Percentiles rank a stretch among this genome's conserved stretches.
These are phyloP conservation scores for Mesitornis unicolor DNA, from an alignment of 2,113 vertebrate genomes.

Conservation along the genomic window DNA sequence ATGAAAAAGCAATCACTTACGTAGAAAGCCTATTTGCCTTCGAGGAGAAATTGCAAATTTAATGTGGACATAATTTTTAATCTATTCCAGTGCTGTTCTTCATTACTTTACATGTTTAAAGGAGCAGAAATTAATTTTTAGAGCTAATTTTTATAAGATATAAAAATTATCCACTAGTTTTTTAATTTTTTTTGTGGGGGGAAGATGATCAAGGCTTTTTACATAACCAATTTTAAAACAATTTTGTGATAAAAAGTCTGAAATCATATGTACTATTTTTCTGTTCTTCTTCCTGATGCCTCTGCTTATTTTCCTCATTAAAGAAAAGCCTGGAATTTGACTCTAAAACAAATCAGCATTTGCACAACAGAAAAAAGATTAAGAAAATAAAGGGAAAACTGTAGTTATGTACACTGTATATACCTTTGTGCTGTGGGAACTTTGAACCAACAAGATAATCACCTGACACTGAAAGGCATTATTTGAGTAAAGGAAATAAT, in stretches of 20 bases:
- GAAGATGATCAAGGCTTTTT: not conserved
- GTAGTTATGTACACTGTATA: rapidly evolving
- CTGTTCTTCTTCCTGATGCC: not conserved
- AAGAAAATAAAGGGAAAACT: not conserved
- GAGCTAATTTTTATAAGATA: not conserved
- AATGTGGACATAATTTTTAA: not conserved
- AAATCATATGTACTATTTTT: not conserved
- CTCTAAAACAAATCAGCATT: not conserved
- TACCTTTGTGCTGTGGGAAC: not conserved
- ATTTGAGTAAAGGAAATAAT: not conserved
- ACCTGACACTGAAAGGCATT: not conserved
- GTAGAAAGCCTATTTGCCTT: not conserved
- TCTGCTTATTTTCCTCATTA: not conserved
- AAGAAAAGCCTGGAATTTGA: not conserved
- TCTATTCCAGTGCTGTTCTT: not conserved
- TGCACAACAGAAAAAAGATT: not conserved
- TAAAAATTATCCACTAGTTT: not conserved
- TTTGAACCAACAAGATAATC: not conserved
- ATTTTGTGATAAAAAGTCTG: not conserved
- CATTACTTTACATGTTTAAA: not conserved
- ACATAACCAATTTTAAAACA: not conserved
- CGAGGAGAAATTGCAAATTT: not conserved
- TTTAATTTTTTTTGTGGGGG: not conserved
- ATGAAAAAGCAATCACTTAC: not conserved
- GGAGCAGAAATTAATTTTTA: not conserved